A percentile compares a stretch with the other conserved stretches of the same genome.
phyloP scores from a whole-genome alignment of 1,140 invertebrate genomes.

The Venturia canescens region DNA sequence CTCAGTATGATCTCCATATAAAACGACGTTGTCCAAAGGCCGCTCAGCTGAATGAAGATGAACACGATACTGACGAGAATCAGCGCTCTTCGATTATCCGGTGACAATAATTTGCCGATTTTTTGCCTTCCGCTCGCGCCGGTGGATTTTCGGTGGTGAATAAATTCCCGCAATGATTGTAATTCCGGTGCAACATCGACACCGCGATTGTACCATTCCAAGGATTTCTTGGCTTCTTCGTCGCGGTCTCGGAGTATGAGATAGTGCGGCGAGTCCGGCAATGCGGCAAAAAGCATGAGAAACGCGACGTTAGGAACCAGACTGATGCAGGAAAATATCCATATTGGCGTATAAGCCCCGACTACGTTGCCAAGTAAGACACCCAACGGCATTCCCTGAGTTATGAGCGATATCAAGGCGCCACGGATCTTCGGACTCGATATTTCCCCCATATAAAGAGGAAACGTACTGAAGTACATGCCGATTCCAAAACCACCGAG shows the following conservation, averaged over 20 bases:
- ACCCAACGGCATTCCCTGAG: conserved; percentile 75
- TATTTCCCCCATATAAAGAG: conserved; percentile 83
- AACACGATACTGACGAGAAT: conserved; percentile 82
- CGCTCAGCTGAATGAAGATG: conserved; percentile 86
- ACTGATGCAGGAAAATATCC: conserved; percentile 79
- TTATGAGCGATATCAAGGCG: conserved; percentile 80
- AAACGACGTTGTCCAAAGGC: conserved; percentile 85
- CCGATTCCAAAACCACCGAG: conserved; percentile 81
- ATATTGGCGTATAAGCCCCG: conserved; percentile 79
- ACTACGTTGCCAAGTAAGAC: conserved; percentile 83
- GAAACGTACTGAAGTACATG: conserved; percentile 81
- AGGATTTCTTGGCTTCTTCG: conserved; percentile 75
- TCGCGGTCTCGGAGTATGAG: conserved; percentile 79
- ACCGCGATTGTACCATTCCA: conserved; percentile 64
- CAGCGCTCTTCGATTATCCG: conserved; percentile 79
- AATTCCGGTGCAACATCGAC: conserved; percentile 57
- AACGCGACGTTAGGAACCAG: conserved; percentile 78
- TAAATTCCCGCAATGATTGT: conserved; percentile 57
- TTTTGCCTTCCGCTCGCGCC: conserved; percentile 39
- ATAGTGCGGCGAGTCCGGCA: conserved; percentile 87
- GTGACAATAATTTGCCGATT: conserved; percentile 53
- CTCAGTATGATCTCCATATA: conserved; percentile 87
- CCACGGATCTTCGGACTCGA: conserved; percentile 82
- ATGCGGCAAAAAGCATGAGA: conserved; percentile 79
- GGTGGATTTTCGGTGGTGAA: conserved; percentile 50